A percentile compares a stretch with the other conserved stretches of the same genome.
phyloP scores from a whole-genome alignment of 2,113 vertebrate species.

The Chlamydotis undulata region DNA sequence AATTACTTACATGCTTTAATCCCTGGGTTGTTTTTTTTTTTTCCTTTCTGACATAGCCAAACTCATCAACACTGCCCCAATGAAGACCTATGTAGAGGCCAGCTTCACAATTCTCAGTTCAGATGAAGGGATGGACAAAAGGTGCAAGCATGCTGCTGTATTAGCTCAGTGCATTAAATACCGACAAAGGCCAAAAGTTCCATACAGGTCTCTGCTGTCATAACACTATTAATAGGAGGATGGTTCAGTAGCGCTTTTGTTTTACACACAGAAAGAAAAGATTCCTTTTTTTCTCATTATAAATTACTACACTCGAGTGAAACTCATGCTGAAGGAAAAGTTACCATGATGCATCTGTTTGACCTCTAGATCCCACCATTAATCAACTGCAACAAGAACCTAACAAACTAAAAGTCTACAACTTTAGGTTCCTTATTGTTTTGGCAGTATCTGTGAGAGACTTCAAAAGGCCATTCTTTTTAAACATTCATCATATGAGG shows the following conservation, averaged over 20 bases:
- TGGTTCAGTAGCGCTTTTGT: neutral
- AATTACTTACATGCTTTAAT: neutral
- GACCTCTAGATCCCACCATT: neutral
- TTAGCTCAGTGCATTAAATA: neutral
- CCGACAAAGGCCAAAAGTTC: neutral
- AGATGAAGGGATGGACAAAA: neutral
- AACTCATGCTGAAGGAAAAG: neutral
- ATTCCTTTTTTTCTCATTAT: neutral
- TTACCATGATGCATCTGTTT: neutral
- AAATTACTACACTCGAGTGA: neutral
- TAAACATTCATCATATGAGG: neutral
- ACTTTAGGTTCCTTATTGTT: neutral
- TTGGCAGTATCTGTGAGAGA: neutral
- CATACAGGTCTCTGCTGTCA: accelerated
- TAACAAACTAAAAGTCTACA: neutral
- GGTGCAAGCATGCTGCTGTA: neutral
- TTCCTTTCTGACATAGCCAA: neutral
- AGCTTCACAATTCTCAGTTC: neutral
- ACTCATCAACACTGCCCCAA: neutral
- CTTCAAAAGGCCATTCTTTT: neutral
- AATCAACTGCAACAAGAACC: neutral
- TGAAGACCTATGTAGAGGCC: neutral
- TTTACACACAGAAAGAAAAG: neutral
- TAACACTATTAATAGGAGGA: neutral
- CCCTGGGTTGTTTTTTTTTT: neutral